Base-by-base conservation (phyloP, 2,113 vertebrate genomes). In the Amazona vittata region DNA sequence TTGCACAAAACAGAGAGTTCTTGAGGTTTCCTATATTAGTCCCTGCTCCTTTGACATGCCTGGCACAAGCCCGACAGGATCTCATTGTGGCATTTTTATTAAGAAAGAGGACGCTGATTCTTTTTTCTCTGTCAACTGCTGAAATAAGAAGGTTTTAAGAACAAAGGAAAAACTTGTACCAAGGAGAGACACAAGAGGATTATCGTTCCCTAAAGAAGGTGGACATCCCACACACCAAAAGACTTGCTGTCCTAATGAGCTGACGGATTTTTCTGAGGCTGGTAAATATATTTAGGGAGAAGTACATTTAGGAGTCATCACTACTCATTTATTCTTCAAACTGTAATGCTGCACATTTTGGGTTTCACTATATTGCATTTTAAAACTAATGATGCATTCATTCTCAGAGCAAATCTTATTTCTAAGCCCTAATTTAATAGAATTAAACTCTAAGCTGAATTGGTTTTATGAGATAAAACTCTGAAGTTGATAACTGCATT, bases 401-500 rank as follows among this genome's bases (percentile, higher is more conserved):
- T 98, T 98, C 95, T 98, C 94, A 90, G 96, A 97, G 96, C 98
- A 98, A 98, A 98, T 98, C 98, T 98, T 98, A 98, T 98, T 98
- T 98, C 98, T 98, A 98, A 98, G 96, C 96, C 95, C 98, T 98
- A 98, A 98, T 98, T 98, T 98, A 98, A 98, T 98, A 98, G 98
- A 98, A 98, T 98, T 98, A 98, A 98, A 98, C 97, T 98, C 98
- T 97, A 98, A 98, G 98, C 97, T 98, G 98, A 97, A 98, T 98
- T 98, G 98, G 98, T 98, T 98, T 98, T 98, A 98, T 98, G 98
- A 98, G 98, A 98, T 98, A 98, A 98, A 98, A 98, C 98, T 98
- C 98, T 96, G 97, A 98, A 98, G 98, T 98, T 98, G 98, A 98
- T 98, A 98, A 98, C 98, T 97, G 95, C 98, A 94, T 98, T 98